Evolutionary conservation across 2,888 invertebrate species (phyloP).

Genomic region (Drosophila borborema): DNA sequence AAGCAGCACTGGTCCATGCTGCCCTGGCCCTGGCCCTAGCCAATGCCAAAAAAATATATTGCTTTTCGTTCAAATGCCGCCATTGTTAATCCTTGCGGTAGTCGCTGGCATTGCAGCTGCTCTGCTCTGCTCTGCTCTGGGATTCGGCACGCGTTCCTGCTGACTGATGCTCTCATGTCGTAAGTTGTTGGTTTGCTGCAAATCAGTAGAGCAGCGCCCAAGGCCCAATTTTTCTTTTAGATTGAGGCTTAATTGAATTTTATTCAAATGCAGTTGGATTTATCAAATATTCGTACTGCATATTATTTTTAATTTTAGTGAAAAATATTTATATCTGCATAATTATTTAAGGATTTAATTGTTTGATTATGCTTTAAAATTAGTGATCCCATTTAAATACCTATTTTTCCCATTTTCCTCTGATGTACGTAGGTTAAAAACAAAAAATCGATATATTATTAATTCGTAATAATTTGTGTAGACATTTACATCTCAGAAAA

Average conservation of each 20-base stretch:
- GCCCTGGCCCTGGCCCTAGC: conserved; percentile 22
- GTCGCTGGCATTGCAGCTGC: conserved; percentile 5
- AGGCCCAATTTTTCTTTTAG: conserved; percentile 45
- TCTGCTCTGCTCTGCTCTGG: not conserved
- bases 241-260: conserved; percentile 58
- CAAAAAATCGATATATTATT: no score
- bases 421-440: no score
- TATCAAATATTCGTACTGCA: not conserved
- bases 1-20: not conserved
- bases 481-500: no score
- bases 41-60: conserved; percentile 54
- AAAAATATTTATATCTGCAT: no score
- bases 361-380: no score
- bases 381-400: no score
- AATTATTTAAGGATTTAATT: no score
- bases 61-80: conserved; percentile 41
- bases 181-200: conserved; percentile 18
- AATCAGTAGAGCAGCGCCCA: conserved; percentile 29
- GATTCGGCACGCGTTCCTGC: not conserved
- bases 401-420: no score
- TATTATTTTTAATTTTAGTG: not conserved
- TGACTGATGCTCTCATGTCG: not conserved
- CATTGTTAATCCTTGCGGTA: conserved; percentile 56
- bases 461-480: no score
- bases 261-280: not conserved